Percentiles rank a stretch among this genome's conserved stretches.
These are phyloP conservation scores for Cygnus olor DNA, from an alignment of 2,797 vertebrate species.

Conservation along the genomic window DNA sequence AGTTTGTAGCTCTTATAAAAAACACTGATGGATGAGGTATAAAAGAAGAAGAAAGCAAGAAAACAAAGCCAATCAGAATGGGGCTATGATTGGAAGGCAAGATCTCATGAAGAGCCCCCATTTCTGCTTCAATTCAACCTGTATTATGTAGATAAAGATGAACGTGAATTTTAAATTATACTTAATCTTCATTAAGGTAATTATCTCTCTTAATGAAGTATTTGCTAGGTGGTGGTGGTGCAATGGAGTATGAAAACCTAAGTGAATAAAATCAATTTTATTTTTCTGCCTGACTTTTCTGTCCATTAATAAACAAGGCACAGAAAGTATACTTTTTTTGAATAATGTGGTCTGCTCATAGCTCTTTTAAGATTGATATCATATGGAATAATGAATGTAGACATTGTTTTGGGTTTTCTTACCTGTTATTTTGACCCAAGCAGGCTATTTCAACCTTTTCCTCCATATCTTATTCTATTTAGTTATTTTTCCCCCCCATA, in stretches of 20 bases:
- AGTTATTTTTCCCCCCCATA: not conserved
- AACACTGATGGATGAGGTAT: not conserved
- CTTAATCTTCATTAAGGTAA: slow-evolving; percentile 75
- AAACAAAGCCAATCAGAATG: not conserved
- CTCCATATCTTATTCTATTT: not conserved
- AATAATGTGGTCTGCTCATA: not conserved
- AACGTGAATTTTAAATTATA: slow-evolving; percentile 73
- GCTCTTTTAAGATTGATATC: not conserved
- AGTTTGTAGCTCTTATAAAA: not conserved
- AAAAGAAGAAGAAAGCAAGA: not conserved
- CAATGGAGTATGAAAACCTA: slow-evolving; percentile 68
- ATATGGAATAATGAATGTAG: not conserved
- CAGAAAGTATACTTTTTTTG: slow-evolving; percentile 46
- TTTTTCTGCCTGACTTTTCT: slow-evolving; percentile 50
- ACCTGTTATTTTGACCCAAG: not conserved
- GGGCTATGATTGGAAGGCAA: not conserved
- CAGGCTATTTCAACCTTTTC: not conserved
- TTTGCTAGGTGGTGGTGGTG: slow-evolving; percentile 69
- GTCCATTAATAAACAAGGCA: slow-evolving; percentile 66
- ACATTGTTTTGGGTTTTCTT: not conserved
- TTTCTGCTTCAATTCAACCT: slow-evolving; percentile 65
- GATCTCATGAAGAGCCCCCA: not conserved
- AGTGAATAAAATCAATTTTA: slow-evolving; percentile 72
- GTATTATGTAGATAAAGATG: slow-evolving; percentile 64
- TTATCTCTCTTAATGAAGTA: slow-evolving; percentile 72